These are phyloP conservation scores for Notamacropus eugenii DNA, from an alignment of 2,797 vertebrate species.

Conservation along the genomic window DNA sequence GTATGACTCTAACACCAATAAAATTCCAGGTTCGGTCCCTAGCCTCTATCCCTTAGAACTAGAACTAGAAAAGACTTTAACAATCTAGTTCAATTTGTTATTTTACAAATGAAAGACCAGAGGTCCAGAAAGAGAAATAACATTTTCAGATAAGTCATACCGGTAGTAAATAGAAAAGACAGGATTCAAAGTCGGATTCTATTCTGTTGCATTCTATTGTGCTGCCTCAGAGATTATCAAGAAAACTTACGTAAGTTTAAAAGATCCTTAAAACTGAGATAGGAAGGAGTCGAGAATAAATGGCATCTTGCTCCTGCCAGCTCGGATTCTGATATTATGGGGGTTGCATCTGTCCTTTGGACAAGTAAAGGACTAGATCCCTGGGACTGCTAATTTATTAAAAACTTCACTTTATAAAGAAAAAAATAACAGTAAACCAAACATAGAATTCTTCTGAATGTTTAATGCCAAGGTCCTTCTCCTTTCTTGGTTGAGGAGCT, in stretches of 20 bases:
- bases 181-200: not conserved
- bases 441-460: constrained; percentile 65
- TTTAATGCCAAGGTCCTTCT: constrained; percentile 28
- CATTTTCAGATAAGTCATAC: not conserved
- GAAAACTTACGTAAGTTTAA: not conserved
- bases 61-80: not conserved
- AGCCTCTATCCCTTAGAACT: not conserved
- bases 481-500: constrained; percentile 60
- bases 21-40: not conserved
- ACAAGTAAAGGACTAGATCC: constrained; percentile 38
- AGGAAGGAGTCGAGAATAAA: not conserved
- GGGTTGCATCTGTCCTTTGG: not conserved
- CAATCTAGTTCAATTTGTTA: not conserved
- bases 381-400: constrained; percentile 51
- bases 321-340: not conserved
- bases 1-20: not conserved
- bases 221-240: not conserved
- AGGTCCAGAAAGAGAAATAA: not conserved
- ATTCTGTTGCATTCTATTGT: not conserved
- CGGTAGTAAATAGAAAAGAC: not conserved
- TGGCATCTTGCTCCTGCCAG: not conserved
- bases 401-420: constrained; percentile 67
- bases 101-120: not conserved
- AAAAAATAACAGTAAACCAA: constrained; percentile 67
- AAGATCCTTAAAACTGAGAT: not conserved